Evolutionary conservation across 2,888 invertebrate species (phyloP), one percentile per base, ranked within the genome.

Genomic region (Bombyx huttoni): DNA sequence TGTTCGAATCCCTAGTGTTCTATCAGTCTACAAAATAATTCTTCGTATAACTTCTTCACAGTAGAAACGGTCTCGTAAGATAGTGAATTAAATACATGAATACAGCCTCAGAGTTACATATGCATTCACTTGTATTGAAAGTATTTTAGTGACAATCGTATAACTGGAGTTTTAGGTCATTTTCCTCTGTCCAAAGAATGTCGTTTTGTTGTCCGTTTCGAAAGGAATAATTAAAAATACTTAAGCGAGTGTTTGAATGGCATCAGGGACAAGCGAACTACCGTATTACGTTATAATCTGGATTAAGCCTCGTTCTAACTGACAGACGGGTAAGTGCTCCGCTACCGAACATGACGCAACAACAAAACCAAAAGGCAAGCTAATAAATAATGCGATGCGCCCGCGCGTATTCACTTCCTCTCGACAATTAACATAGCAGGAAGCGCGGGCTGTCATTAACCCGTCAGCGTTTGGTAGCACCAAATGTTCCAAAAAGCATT

Each of bases 251-350:
- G 63, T 62, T 73, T 73, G 77, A 81, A 77, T 72, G 77, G 76
- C 76, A 75, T 68, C 70, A 71, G 75, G 71, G 73, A 75, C 76
- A 71, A 70, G 69, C 74, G 75, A 73, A 86, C 87, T 87, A 86
- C 87, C 79, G 87, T 85, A 77, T 85, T 87, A 87, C 86, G 86
- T 85, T 85, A 71, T 86, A 84, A 86, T 84, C 83, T 77, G 76
- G 68, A 68, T 70, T 83, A 80, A 84, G 76, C 78, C 68, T 58
- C 73, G 56, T 58, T 58, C 63, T 64, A 78, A 82, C 75, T 84
- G 87, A 86, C 87, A 85, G 81, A 65, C 77, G 71, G 65, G 75
- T 83, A 84, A 84, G 83, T 84, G 85, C 75, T 66, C 67, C 66
- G 76, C 81, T 76, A 76, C 77, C 69, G 75, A 73, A 69, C 69